Evolutionary conservation across 53 echinoderm and acorn worm species (phyloP).

Genomic region (Luidia sarsii): DNA sequence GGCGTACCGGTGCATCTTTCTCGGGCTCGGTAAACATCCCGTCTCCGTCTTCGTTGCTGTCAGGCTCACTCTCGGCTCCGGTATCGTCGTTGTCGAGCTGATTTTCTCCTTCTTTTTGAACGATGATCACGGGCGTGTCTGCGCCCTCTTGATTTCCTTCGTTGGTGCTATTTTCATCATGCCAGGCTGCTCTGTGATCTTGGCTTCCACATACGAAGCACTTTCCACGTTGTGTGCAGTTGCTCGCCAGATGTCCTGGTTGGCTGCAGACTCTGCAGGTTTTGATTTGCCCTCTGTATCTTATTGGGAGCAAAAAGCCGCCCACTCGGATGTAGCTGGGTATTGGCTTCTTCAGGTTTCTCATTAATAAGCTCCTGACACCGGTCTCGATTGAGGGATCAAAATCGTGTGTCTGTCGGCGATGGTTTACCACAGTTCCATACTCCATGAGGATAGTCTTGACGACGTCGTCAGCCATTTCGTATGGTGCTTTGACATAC

Average conservation of each 20-base stretch:
- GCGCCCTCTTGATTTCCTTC: background rate
- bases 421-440: background rate
- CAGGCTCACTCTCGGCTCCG: background rate
- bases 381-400: background rate
- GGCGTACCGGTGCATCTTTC: too few relatives aligned
- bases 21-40: background rate
- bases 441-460: background rate
- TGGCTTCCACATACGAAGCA: background rate
- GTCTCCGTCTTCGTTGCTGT: background rate
- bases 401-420: background rate
- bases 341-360: background rate
- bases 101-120: background rate
- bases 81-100: background rate
- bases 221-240: background rate
- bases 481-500: conserved; percentile 6
- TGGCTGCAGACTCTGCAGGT: background rate
- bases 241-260: background rate
- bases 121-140: background rate
- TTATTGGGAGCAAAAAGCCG: background rate
- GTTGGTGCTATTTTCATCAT: background rate
- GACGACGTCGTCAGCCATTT: background rate
- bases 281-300: background rate
- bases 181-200: background rate
- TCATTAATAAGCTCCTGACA: background rate
- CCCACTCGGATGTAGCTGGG: background rate